These are phyloP conservation scores for Drosophila bunnanda DNA, from an alignment of 2,888 invertebrate genomes.

Conservation along the genomic window DNA sequence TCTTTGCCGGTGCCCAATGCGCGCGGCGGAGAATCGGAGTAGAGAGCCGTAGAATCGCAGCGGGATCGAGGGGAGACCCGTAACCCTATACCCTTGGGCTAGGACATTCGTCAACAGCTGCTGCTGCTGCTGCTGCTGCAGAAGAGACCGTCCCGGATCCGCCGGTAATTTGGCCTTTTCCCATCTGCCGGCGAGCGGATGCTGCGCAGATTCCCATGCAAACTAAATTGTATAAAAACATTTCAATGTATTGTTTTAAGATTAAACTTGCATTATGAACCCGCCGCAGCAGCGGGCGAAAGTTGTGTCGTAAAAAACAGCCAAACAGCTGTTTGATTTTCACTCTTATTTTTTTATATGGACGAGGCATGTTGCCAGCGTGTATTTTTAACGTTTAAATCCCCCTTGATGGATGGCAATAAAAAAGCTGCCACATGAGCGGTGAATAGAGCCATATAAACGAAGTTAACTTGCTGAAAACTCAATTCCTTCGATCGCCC, in stretches of 20 bases:
- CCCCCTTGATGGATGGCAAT: constrained; percentile 62
- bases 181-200: constrained; percentile 32
- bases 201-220: constrained; percentile 29
- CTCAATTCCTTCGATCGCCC: constrained; percentile 3
- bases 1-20: constrained; percentile 62
- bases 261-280: constrained; percentile 76
- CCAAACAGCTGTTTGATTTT: constrained; percentile 66
- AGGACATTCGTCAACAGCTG: constrained; percentile 74
- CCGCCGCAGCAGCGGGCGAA: constrained; percentile 42
- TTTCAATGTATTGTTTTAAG: constrained; percentile 62
- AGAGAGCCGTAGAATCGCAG: constrained; percentile 17
- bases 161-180: constrained; percentile 66
- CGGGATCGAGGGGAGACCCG: constrained; percentile 33
- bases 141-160: constrained; percentile 50
- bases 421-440: constrained; percentile 45
- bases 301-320: constrained; percentile 33
- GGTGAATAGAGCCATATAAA: constrained; percentile 1
- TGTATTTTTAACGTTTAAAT: constrained; percentile 68
- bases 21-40: constrained; percentile 13
- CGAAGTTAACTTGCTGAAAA: constrained; percentile 1
- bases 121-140: constrained; percentile 13
- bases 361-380: constrained; percentile 46
- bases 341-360: constrained; percentile 63
- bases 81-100: constrained; percentile 40
- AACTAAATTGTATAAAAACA: constrained; percentile 40